phyloP scores from a whole-genome alignment of 30 jellyfish, hydroid and myxozoan species.

The Cassiopea andromeda region DNA sequence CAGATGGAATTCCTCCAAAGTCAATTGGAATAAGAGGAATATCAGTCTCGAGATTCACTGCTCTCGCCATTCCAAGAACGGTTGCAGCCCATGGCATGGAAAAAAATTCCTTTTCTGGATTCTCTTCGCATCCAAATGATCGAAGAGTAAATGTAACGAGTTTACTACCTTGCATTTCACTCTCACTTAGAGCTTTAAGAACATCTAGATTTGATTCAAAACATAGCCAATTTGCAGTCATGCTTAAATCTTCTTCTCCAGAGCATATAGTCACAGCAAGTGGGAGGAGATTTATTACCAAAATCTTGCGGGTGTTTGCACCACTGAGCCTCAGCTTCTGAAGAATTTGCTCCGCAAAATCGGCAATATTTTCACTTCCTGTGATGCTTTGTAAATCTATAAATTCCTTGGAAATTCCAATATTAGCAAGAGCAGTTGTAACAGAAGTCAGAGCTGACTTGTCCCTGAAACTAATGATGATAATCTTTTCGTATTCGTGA shows the following conservation, averaged over 20 bases:
- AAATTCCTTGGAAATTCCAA: neutral
- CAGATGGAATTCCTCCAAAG: conserved; percentile 22
- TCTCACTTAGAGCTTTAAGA: conserved; percentile 35
- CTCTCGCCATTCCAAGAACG: conserved; percentile 65
- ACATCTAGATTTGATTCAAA: conserved; percentile 64
- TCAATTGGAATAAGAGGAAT: conserved; percentile 61
- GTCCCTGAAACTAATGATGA: conserved; percentile 42
- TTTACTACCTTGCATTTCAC: conserved; percentile 18
- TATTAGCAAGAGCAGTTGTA: conserved; percentile 10
- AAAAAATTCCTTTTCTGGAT: neutral
- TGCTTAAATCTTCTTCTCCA: conserved; percentile 2
- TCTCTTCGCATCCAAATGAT: conserved; percentile 21
- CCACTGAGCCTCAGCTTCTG: neutral
- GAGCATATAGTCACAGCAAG: conserved; percentile 8
- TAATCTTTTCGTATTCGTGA: conserved; percentile 13
- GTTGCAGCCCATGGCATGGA: conserved; percentile 76
- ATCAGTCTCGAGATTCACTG: conserved; percentile 48
- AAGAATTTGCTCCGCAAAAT: conserved; percentile 4
- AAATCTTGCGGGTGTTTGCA: neutral
- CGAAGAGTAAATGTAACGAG: conserved; percentile 31
- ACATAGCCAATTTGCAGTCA: conserved; percentile 64
- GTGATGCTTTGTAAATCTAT: conserved; percentile 7
- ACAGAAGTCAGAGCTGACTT: neutral
- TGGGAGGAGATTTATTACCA: conserved; percentile 63
- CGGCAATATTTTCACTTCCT: conserved; percentile 17